Conservation (phyloP, 2,797 vertebrate genomes). For the Coendou prehensilis region DNA sequence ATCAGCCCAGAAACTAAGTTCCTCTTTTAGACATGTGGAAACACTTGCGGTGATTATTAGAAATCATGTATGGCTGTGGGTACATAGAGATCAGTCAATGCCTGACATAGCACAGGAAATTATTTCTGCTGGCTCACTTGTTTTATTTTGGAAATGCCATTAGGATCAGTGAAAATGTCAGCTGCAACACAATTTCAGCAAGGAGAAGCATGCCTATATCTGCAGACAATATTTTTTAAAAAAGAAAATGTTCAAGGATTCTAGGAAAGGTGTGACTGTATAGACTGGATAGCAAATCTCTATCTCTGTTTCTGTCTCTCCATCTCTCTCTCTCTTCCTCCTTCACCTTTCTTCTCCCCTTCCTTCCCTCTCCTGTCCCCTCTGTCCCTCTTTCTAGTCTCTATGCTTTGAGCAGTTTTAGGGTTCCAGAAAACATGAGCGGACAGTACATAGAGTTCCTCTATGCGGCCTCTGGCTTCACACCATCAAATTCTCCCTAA, state of each 20-base stretch:
- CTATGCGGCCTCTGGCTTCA: not conserved
- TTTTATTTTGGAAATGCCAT: not conserved
- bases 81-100: not conserved
- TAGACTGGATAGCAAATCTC: not conserved
- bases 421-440: not conserved
- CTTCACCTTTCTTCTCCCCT: fast-evolving
- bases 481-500: not conserved
- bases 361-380: not conserved
- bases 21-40: not conserved
- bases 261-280: not conserved
- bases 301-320: not conserved
- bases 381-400: not conserved
- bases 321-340: not conserved
- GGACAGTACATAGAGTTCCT: not conserved
- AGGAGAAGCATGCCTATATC: not conserved
- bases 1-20: not conserved
- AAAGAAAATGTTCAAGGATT: not conserved
- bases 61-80: not conserved
- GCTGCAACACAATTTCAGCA: not conserved
- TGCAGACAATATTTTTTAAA: not conserved
- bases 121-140: not conserved
- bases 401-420: not conserved
- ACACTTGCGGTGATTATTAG: not conserved
- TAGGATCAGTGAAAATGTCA: not conserved
- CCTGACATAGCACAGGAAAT: not conserved